Evolutionary conservation across 2,888 invertebrate species (phyloP), one percentile per base, ranked within the genome.

Genomic region (Cosmopolites sordidus): DNA sequence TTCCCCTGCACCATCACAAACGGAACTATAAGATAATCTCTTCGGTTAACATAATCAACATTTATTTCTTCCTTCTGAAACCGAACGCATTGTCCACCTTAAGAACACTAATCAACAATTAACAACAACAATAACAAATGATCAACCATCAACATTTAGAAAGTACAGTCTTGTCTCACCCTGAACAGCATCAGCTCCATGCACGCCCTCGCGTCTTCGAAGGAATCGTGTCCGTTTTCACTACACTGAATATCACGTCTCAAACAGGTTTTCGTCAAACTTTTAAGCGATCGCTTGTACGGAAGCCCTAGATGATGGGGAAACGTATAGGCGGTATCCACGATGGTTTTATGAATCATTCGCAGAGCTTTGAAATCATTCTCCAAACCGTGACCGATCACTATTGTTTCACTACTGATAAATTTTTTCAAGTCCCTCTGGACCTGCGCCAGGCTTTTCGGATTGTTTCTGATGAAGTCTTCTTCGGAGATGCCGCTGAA

Each of bases 361-460:
- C 87, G 87, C 52, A 99, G 73, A 0, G 89, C 91, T 14, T 90
- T 80, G 49, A 99, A 77, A 76, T 99, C 99, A 70, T 92, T 94
- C 66, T 98, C 96, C 60, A 99, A 77, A 15, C 90, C 92, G 74
- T 99, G 99, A 0, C 99, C 99, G 56, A 99, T 86, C 2, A 99
- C 77, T 51, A 99, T 90, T 3, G 96, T 91, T 55, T 92, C 85
- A 5, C 84, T 83, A 56, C 82, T 82, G 57, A 95, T 82, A 59
- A 94, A 82, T 59, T 83, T 82, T 68, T 92, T 79, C 52, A 99
- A 77, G 64, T 93, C 92, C 53, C 83, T 83, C 71, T 96, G 97
- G 43, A 94, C 92, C 67, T 92, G 85, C 59, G 76, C 72, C 43
- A 94, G 75, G 47, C 82, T 83, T 74, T 87, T 88, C 17, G 80